Evolutionary conservation across 2,797 vertebrate genomes (phyloP).

Genomic region (Propithecus perrieri): DNA sequence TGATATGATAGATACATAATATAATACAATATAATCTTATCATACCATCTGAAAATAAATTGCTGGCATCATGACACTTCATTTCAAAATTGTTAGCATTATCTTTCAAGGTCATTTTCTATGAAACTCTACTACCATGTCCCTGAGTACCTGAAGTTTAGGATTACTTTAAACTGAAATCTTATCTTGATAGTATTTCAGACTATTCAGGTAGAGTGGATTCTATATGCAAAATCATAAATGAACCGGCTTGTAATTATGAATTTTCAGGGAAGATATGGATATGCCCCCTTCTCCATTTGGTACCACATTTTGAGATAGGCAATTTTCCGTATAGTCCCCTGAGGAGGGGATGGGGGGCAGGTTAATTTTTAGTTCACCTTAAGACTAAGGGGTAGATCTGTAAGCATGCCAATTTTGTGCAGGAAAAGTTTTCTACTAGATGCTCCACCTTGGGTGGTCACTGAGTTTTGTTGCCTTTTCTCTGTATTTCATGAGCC

Average conservation of each 20-base stretch:
- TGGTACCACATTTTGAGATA: background rate
- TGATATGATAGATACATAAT: background rate
- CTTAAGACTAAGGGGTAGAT: background rate
- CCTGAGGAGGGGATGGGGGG: background rate
- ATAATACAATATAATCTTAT: background rate
- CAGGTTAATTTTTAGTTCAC: background rate
- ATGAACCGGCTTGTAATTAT: background rate
- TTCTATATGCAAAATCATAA: background rate
- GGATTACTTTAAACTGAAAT: background rate
- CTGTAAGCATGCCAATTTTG: background rate
- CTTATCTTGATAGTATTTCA: background rate
- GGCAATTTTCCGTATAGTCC: background rate
- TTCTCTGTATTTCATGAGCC: background rate
- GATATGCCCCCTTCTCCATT: background rate
- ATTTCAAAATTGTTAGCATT: background rate
- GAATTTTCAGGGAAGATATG: background rate
- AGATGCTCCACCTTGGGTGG: background rate
- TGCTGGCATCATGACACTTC: background rate
- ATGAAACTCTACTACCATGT: background rate
- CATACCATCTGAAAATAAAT: slow-evolving; percentile 2
- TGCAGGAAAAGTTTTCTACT: background rate
- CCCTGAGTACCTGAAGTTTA: background rate
- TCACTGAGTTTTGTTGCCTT: background rate
- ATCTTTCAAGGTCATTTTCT: background rate
- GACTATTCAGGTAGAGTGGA: background rate